Evolutionary conservation across 2,113 vertebrate genomes (phyloP).

Genomic region (Takifugu bimaculatus): DNA sequence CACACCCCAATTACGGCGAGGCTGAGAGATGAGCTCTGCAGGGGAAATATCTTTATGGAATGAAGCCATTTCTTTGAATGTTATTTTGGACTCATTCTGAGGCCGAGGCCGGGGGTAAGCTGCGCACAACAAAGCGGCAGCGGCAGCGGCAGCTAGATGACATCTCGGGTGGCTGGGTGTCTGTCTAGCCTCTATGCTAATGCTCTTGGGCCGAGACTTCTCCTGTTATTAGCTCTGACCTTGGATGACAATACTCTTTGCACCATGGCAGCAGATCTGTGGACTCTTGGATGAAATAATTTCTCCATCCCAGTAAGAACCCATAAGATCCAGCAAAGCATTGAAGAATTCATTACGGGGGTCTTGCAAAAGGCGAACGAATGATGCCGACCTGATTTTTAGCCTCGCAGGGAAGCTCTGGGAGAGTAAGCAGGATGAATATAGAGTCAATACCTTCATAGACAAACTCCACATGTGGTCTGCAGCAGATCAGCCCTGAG

Average conservation of each 20-base stretch:
- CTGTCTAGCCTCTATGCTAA: constrained; percentile 77
- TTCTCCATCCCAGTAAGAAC: constrained; percentile 33
- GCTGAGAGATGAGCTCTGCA: constrained; percentile 63
- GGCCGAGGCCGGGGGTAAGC: constrained; percentile 33
- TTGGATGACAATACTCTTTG: constrained; percentile 53
- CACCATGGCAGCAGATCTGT: constrained; percentile 18
- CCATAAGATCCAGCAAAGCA: constrained; percentile 12
- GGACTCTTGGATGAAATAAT: constrained; percentile 13
- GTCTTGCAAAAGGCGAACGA: constrained; percentile 49
- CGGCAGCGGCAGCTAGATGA: constrained; percentile 38
- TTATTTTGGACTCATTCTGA: constrained; percentile 55
- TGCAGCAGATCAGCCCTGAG: constrained; percentile 48
- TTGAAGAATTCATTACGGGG: constrained; percentile 27
- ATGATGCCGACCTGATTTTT: constrained; percentile 50
- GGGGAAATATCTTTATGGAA: constrained; percentile 61
- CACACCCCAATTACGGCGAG: constrained; percentile 72
- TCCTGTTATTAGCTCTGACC: constrained; percentile 41
- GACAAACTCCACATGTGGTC: constrained; percentile 66
- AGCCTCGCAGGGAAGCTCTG: constrained; percentile 56
- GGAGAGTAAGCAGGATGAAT: constrained; percentile 62
- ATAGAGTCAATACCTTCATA: constrained; percentile 68
- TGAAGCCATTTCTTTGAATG: constrained; percentile 60
- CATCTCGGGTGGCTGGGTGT: constrained; percentile 66
- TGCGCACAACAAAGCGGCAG: constrained; percentile 53
- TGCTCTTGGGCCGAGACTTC: constrained; percentile 61